These are phyloP conservation scores for Cydia fagiglandana DNA, from an alignment of 1,140 invertebrate species.

Conservation along the genomic window DNA sequence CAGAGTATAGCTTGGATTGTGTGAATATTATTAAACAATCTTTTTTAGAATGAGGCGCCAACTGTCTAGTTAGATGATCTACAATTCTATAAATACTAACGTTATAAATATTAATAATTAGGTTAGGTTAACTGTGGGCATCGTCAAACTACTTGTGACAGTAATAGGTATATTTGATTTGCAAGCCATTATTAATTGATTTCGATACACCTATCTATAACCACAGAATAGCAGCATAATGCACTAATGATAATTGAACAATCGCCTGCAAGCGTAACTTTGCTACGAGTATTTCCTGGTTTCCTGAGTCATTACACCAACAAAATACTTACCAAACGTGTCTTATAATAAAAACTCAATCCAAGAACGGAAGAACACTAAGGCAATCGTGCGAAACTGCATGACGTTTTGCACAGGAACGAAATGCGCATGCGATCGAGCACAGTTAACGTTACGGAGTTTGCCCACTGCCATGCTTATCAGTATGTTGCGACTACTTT, in stretches of 20 bases:
- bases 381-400: constrained; percentile 10
- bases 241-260: constrained; percentile 5
- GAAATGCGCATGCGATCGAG: neutral
- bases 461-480: neutral
- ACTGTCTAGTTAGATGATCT: no score
- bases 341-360: constrained; percentile 11
- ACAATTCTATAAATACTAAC: no score
- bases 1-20: no score
- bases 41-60: no score
- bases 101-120: no score
- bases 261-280: constrained; percentile 7
- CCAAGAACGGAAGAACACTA: constrained; percentile 10
- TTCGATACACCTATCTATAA: neutral
- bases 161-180: no score
- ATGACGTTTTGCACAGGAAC: constrained; percentile 11
- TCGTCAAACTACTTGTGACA: no score
- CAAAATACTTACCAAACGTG: constrained; percentile 9
- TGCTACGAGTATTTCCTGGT: neutral
- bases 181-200: no score
- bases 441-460: constrained; percentile 10
- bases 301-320: constrained; percentile 13
- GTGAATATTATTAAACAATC: no score
- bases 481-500: neutral
- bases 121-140: no score
- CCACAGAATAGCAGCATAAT: constrained; percentile 3